A percentile compares a stretch with the other conserved stretches of the same genome.
Evolutionary conservation across 2,888 invertebrate genomes (phyloP).

Genomic region (Diplazon laetatorius): DNA sequence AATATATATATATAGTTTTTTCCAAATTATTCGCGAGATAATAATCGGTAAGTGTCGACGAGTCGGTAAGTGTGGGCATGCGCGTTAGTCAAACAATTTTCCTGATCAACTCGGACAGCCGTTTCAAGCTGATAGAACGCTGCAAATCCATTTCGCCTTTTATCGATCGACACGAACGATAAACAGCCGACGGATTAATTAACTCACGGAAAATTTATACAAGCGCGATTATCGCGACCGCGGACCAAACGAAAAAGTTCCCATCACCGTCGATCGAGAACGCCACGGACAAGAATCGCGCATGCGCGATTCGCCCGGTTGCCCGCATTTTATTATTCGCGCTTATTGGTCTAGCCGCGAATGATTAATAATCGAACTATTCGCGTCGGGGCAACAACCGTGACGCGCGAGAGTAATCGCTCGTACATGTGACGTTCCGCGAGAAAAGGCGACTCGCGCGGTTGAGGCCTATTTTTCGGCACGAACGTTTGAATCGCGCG

Average conservation of each 20-base stretch:
- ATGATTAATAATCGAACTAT: conserved; percentile 31
- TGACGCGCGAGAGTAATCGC: no score
- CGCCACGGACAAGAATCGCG: conserved; percentile 12
- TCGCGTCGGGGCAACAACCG: conserved; percentile 22
- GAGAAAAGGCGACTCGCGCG: no score
- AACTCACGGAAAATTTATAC: conserved; percentile 72
- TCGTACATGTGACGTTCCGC: no score
- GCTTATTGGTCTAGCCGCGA: background rate
- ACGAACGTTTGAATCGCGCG: no score
- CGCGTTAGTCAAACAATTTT: conserved; percentile 13
- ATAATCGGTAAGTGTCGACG: no score
- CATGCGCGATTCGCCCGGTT: conserved; percentile 14
- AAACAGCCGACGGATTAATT: conserved; percentile 77
- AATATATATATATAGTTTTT: no score
- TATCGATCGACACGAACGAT: conserved; percentile 77
- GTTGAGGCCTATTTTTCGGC: no score
- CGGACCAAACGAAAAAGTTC: conserved; percentile 44
- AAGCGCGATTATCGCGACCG: conserved; percentile 30
- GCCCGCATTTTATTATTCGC: conserved; percentile 6
- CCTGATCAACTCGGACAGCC: background rate
- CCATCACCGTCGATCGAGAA: background rate
- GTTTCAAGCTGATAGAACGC: no score
- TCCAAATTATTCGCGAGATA: no score
- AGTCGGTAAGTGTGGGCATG: no score
- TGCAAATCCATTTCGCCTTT: conserved; percentile 2